Conservation (phyloP, 2,797 vertebrate species). For the Sebastes wilsoni region DNA sequence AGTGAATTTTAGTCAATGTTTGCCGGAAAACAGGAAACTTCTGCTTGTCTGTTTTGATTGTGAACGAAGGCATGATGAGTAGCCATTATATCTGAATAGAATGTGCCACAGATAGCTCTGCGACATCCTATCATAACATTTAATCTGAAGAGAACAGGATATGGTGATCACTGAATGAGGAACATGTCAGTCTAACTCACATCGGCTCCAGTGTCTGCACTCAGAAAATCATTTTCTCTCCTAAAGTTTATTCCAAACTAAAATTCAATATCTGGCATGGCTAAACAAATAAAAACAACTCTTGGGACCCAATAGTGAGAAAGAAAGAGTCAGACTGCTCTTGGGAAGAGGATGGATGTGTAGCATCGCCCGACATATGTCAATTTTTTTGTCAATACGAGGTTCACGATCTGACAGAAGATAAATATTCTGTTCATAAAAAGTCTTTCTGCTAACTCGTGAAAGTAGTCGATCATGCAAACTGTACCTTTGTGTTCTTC, state of each 20-base stretch:
- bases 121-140: neutral
- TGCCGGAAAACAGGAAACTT: neutral
- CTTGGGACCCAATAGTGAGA: constrained; percentile 10
- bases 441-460: constrained; percentile 17
- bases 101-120: neutral
- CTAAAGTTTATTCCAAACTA: constrained; percentile 19
- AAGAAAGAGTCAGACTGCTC: constrained; percentile 12
- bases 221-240: constrained; percentile 19
- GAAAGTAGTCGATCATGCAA: constrained; percentile 6
- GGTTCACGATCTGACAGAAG: constrained; percentile 38
- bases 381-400: constrained; percentile 34
- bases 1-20: neutral
- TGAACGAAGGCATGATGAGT: neutral
- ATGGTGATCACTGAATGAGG: neutral
- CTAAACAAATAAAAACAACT: constrained; percentile 39
- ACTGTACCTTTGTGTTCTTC: neutral
- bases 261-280: constrained; percentile 31
- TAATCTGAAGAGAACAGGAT: constrained; percentile 3
- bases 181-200: neutral
- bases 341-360: constrained; percentile 31
- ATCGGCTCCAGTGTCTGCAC: constrained; percentile 3
- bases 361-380: constrained; percentile 4
- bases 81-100: constrained; percentile 2
- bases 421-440: constrained; percentile 30
- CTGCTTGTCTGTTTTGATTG: neutral